Base-by-base conservation (phyloP, 2,888 invertebrate species). In the Erebia epiphron region DNA sequence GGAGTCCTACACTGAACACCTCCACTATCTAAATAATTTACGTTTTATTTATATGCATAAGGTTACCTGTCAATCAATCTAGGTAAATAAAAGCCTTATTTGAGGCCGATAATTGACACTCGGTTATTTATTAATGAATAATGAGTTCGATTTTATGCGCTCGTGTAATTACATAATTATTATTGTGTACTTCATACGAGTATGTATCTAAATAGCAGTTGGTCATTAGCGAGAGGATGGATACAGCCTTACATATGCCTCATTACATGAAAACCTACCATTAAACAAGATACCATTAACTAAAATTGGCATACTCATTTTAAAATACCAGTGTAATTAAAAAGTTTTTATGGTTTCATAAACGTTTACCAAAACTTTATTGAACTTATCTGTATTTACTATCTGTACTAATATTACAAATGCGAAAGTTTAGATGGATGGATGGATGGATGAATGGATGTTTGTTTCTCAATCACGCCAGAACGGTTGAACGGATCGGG, bases 111-210 rank as follows among this genome's bases (percentile, higher is more conserved):
- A 66, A 70, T 65, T 74, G 67, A 65, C 11, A 66, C 69, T 68
- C 71, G 71, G 73, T 69, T 71, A 68, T 73, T 56, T 62, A 66
- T 73, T 66, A 73, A 73, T 50, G 67, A 64, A 50, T 70, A 66
- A 67, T 64, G 49, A 71, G 49, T 61, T 71, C 50, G 60, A 69
- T 58, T 43, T 68, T 46, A 64, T 69, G 46, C 65, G 61, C 60
- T 62, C n/a, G n/a, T 67, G 67, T 73, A 60, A 69, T 46, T 60
- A 62, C 69, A 52, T 69, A 67, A 68, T 52, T 49, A 68, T 52
- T 49, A 49, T 75, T 73, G 62, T 35, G 63, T 56, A 65, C 68
- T 72, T 69, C 46, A 62, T n/a, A n/a, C n/a, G n/a, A n/a, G n/a
- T n/a, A n/a, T 62, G 54, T 52, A 50, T 65, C 43, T 46, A 50